Conservation (phyloP, 2,113 vertebrate species). For the Colinus virginianus region DNA sequence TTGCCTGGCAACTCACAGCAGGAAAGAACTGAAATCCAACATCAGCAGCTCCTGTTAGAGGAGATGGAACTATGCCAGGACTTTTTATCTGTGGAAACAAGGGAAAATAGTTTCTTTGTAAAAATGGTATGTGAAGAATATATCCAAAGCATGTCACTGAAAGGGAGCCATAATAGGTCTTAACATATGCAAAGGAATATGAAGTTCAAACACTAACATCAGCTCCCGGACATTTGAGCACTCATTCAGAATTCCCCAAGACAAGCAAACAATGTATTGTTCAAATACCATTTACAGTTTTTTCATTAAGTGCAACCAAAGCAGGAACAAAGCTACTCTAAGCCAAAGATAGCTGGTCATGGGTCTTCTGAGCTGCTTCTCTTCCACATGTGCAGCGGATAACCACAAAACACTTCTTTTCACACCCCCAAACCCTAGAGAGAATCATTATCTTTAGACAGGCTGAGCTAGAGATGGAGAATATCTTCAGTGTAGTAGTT, state of each 20-base stretch:
- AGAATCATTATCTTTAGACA: background rate
- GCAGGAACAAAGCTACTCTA: background rate
- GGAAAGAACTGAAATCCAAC: background rate
- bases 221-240: conserved; percentile 22
- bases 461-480: background rate
- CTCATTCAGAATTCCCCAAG: background rate
- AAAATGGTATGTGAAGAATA: background rate
- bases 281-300: background rate
- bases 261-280: background rate
- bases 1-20: conserved; percentile 56
- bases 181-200: background rate
- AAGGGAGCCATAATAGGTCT: background rate
- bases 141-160: background rate
- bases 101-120: background rate
- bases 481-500: background rate
- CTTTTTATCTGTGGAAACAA: background rate
- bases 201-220: background rate
- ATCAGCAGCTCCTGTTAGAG: background rate
- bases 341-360: background rate
- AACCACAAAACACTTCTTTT: background rate
- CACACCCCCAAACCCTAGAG: background rate
- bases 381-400: background rate
- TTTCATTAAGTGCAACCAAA: background rate
- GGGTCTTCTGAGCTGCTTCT: background rate
- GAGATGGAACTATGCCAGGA: background rate